Base-by-base conservation (phyloP, 1,140 invertebrate species). In the Frieseomelitta varia region DNA sequence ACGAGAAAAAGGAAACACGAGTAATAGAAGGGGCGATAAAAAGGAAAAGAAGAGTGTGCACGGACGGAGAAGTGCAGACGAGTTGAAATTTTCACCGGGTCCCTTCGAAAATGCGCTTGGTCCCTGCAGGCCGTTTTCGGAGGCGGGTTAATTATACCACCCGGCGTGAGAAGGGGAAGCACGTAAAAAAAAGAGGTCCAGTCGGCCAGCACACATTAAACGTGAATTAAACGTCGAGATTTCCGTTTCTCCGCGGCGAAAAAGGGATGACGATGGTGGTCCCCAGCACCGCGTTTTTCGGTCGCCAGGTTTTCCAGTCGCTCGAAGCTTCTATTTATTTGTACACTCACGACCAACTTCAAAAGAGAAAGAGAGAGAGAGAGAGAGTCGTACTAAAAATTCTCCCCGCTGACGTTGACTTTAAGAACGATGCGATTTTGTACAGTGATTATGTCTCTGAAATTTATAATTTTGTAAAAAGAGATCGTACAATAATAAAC, bases 151-250 rank as follows among this genome's bases (percentile, higher is more conserved):
- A 90, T 89, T 89, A 90, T 87, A 90, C 85, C 87, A 87, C 88
- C 79, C 87, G 65, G 71, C 78, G 88, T 63, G 81, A 89, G 81
- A 87, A 84, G 79, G 82, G 85, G 75, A 87, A 85, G 69, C 65
- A 75, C 24, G 53, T 85, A 75, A 86, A 87, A 89, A 79, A 76
- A 73, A 80, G 53, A 65, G 80, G 61, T 27, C 65, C 72, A 77
- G 69, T 79, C 68, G 87, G 81, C 81, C 88, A 82, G 82, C 85
- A 87, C 88, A 85, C 88, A 89, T 90, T 90, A 90, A 90, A 90
- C 85, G 81, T 89, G 88, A 90, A 90, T 90, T 87, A 87, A 89
- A 89, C 85, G 85, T 83, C 81, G 85, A 90, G 87, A 90, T 90
- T 89, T 90, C 88, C 88, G 88, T 89, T 90, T 85, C 81, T 81